Conservation (phyloP, 2,888 invertebrate species). For the Notodonta dromedarius region DNA sequence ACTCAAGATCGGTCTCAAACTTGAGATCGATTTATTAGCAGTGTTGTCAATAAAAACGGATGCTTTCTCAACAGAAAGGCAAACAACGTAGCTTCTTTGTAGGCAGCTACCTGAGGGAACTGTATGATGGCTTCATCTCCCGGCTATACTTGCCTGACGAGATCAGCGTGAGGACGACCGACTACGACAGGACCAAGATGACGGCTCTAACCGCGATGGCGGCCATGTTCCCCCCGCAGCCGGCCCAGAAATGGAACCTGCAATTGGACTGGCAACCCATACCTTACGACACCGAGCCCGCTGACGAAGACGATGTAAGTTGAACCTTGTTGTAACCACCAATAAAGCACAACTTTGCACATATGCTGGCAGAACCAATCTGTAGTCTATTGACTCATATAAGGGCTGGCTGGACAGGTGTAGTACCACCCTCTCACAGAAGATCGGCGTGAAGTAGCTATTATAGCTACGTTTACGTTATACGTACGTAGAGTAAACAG, state of each 20-base stretch:
- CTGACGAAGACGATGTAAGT: slow-evolving; percentile 72
- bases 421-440: too few species aligned
- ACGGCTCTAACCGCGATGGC: slow-evolving; percentile 88
- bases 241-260: slow-evolving; percentile 82
- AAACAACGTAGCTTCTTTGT: slow-evolving; percentile 78
- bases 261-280: slow-evolving; percentile 88
- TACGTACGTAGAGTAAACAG: too few species aligned
- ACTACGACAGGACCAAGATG: slow-evolving; percentile 90
- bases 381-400: too few species aligned
- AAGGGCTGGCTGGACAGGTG: too few species aligned
- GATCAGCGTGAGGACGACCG: slow-evolving; percentile 84
- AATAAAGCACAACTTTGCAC: background rate
- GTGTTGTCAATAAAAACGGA: background rate
- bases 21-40: too few species aligned
- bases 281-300: slow-evolving; percentile 76
- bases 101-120: slow-evolving; percentile 74
- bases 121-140: slow-evolving; percentile 75
- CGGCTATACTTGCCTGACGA: slow-evolving; percentile 76
- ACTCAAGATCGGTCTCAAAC: too few species aligned
- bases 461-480: too few species aligned
- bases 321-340: slow-evolving; percentile 1
- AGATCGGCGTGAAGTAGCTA: too few species aligned
- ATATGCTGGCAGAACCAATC: background rate
- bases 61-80: slow-evolving; percentile 72
- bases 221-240: slow-evolving; percentile 86